Evolutionary conservation across 2,888 invertebrate species (phyloP), one percentile per base, ranked within the genome.

Genomic region (Heliconius cydno): DNA sequence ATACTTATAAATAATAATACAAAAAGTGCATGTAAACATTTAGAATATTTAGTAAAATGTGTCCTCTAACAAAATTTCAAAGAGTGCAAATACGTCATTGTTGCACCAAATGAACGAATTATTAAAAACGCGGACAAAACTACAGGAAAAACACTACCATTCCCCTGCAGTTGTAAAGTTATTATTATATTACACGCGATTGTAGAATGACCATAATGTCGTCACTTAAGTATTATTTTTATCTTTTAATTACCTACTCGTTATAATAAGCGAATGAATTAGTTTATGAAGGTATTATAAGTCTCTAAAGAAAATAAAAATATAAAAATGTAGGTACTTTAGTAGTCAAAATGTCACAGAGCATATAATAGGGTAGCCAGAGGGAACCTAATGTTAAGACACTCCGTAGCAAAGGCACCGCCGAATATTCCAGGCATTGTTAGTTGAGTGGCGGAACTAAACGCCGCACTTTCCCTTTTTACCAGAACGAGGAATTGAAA

Each of bases 161-260:
- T 52, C 2, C 52, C 2, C 7, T 52, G 22, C 52, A 52, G 52
- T 52, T 52, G 19, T 52, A 52, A 22, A 52, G 22, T 52, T 52
- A 52, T 52, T 22, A 52, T 52, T 52, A 52, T 12, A 52, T 57
- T 12, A 12, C 72, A 72, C 72, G 72, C 57, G 52, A 15, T 22
- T 57, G 22, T 34, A n/a, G 15, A 57, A 22, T 72, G 72, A 72
- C n/a, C 34, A 13, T 73, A 38, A 60, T 41, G n/a, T 13, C 60
- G 38, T n/a, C 15, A 60, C 13, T 73, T 46, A 60, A n/a, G 52
- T 57, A 73, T 34, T 60, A 57, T 34, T 34, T 73, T 34, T 73
- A 60, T 73, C 38, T 60, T 38, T 73, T 73, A 73, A 73, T 60
- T 15, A n/a, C 34, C 34, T 34, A 34, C 25, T 15, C 34, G 34